Evolutionary conservation across 2,113 vertebrate species (phyloP).

Genomic region (Excalfactoria chinensis): DNA sequence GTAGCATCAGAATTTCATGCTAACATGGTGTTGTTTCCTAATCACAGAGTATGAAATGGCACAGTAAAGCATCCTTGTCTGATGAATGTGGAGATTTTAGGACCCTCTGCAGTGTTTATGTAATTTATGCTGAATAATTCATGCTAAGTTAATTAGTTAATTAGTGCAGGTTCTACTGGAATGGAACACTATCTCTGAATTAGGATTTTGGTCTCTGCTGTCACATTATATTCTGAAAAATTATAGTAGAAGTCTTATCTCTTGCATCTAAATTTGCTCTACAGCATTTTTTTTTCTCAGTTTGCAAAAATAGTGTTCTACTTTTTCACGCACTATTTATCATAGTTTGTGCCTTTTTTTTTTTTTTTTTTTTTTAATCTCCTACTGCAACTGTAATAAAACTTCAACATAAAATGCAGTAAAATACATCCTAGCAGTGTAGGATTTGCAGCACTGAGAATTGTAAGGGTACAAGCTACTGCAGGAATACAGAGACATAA

Average conservation of each 20-base stretch:
- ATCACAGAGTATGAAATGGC: neutral
- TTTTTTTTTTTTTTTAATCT: neutral
- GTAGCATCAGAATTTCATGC: neutral
- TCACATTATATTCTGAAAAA: neutral
- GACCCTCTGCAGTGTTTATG: neutral
- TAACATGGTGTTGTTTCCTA: neutral
- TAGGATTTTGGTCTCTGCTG: neutral
- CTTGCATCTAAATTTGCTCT: neutral
- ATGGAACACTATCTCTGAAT: neutral
- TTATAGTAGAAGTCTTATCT: neutral
- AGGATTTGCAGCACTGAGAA: neutral
- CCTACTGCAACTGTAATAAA: neutral
- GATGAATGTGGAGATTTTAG: neutral
- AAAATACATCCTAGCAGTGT: neutral
- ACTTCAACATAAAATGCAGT: neutral
- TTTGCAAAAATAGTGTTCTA: neutral
- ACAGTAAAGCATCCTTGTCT: neutral
- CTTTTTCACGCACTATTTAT: neutral
- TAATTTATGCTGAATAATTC: conserved; percentile 20
- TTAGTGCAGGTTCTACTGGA: neutral
- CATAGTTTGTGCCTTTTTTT: neutral
- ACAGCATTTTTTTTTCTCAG: neutral
- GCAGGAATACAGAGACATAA: neutral
- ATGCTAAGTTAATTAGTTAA: neutral
- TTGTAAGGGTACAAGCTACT: accelerated